These are phyloP conservation scores for Pachypeltis micranthus DNA, from an alignment of 1,140 invertebrate genomes.

Conservation along the genomic window DNA sequence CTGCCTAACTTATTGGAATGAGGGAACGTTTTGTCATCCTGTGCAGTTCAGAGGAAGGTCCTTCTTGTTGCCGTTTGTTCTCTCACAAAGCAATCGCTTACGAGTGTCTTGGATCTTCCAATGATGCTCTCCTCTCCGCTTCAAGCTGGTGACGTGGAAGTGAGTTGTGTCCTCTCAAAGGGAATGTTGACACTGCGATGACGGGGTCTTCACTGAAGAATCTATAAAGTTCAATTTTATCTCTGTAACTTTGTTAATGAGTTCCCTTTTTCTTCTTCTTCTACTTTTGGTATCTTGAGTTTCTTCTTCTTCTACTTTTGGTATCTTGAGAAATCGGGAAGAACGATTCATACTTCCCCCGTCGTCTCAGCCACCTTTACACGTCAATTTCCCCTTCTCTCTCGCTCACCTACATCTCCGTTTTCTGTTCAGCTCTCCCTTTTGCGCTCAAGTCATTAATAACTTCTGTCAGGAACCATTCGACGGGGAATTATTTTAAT, in stretches of 20 bases:
- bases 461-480: slow-evolving; percentile 11
- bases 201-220: not conserved
- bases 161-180: not conserved
- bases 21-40: too few relatives aligned
- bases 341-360: not conserved
- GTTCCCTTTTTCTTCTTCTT: not conserved
- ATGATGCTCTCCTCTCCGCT: too few relatives aligned
- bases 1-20: too few relatives aligned
- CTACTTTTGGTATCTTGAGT: not conserved
- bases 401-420: not conserved
- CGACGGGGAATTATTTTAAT: slow-evolving; percentile 15
- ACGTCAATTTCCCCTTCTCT: not conserved
- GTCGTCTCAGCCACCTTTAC: too few relatives aligned
- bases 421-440: not conserved
- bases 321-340: not conserved
- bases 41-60: too few relatives aligned
- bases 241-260: slow-evolving; percentile 4
- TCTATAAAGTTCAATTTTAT: slow-evolving; percentile 5
- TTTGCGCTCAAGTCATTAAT: slow-evolving; percentile 9
- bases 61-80: too few relatives aligned
- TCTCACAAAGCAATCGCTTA: too few relatives aligned
- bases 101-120: too few relatives aligned
- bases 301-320: not conserved
- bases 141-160: too few relatives aligned
- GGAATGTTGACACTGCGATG: not conserved